Base-by-base conservation (phyloP, 2,113 vertebrate species). In the Turdus rufiventris region DNA sequence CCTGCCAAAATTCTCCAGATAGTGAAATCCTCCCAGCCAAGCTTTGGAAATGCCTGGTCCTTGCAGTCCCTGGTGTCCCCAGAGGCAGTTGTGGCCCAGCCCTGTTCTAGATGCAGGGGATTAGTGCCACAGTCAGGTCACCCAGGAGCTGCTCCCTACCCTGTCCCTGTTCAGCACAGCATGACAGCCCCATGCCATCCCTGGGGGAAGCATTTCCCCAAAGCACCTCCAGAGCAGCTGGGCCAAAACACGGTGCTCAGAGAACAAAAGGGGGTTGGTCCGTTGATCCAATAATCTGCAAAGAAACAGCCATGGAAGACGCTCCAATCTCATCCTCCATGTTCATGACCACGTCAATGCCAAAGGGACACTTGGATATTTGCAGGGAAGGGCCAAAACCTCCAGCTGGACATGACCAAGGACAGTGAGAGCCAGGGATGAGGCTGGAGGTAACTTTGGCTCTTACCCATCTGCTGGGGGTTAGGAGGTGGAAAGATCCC, bases 1-100 rank as follows among this genome's bases (percentile, higher is more conserved):
- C 34, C 18, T 0, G 0, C 58, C 6, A 5, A 42, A 88, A 80
- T 9, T 45, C 76, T 48, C 28, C 25, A 19, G 36, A 16, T 0
- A 5, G 0, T 26, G 42, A 12, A 51, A 76, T 51, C 14, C 62
- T 33, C 62, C 21, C 53, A 36, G 33, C 6, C 54, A 38, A 25
- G 33, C 56, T 73, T 62, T 53, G 47, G 72, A 54, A 77, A 70
- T 10, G 4, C 14, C 24, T 9, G 53, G 18, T 56, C 61, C 40
- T 56, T 31, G 11, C 13, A 25, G 28, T 21, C 33, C 38, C 31
- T 24, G 51, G 2, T 20, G 42, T 66, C 58, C 47, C 53, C 60
- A 47, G 38, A 67, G 34, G 5, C 78, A 78, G 63, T 7, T 26
- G 3, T 53, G 76, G 13, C 31, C 54, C 36, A 70, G 18, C 3